phyloP scores from a whole-genome alignment of 2,113 vertebrate species.

The Pyxicephalus adspersus region DNA sequence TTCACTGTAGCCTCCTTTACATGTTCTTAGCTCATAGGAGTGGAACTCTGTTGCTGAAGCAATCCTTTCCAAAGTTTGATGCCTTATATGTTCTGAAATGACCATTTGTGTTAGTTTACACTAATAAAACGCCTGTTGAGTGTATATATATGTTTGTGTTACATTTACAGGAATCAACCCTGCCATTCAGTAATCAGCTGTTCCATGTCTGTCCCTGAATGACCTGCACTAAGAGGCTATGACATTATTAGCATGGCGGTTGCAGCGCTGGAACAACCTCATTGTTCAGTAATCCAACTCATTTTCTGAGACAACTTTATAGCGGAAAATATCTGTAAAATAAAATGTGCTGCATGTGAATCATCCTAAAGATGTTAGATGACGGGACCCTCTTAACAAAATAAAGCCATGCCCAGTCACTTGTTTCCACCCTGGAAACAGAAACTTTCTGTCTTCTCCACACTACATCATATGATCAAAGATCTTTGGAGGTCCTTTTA shows the following conservation, averaged over 20 bases:
- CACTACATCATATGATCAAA: too few species aligned
- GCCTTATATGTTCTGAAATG: too few species aligned
- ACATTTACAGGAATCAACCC: background rate
- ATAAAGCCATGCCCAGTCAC: background rate
- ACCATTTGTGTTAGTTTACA: too few species aligned
- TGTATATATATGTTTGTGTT: background rate
- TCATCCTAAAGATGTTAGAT: background rate
- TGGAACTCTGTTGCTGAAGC: too few species aligned
- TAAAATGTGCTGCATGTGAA: slow-evolving; percentile 1
- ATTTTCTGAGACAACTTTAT: background rate
- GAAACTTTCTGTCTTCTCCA: background rate
- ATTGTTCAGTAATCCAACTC: background rate
- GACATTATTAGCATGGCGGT: slow-evolving; percentile 1
- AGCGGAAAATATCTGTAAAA: slow-evolving; percentile 32
- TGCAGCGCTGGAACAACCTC: background rate
- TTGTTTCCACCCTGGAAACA: background rate
- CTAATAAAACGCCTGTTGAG: too few species aligned
- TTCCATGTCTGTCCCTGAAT: slow-evolving; percentile 9
- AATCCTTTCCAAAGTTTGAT: too few species aligned
- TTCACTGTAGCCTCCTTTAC: too few species aligned
- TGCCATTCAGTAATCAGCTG: background rate
- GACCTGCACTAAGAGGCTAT: background rate
- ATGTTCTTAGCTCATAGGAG: too few species aligned
- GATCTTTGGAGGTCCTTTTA: too few species aligned
- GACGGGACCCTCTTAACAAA: background rate